Base-by-base conservation (phyloP, 1,140 invertebrate genomes). In the Dinoponera quadriceps region DNA sequence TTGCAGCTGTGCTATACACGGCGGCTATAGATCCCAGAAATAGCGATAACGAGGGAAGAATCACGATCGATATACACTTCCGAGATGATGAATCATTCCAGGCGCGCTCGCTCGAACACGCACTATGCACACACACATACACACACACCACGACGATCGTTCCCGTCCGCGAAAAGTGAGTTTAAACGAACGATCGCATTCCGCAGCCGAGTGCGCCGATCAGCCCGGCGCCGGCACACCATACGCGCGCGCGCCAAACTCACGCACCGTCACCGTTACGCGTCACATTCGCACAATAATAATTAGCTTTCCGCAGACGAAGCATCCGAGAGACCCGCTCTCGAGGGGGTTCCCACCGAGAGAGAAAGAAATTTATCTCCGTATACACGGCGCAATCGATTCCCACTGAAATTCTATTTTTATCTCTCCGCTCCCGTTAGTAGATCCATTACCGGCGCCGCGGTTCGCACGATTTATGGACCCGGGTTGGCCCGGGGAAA, bases 21-120 rank as follows among this genome's bases (percentile, higher is more conserved):
- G 20, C 48, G 59, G 3, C 25, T 33, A 18, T 25, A 77, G 73
- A 77, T 51, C 60, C 44, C 73, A 3, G 4, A 11, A 66, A 77
- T 33, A 62, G 20, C 66, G 48, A 68, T 66, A 77, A 66, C 44
- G 59, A 55, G 3, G 22, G 3, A 13, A 65, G 27, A 54, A 77
- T 63, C 72, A 18, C 60, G 48, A 77, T 77, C 48, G n/a, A 54
- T 54, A 38, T 29, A 16, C 62, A 54, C 48, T 77, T 68, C 48
- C 74, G 22, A 68, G 74, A 77, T 20, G 74, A 77, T 33, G 74
- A 77, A n/a, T 77, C 74, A 77, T 49, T 68, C 18, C 48, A n/a
- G n/a, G n/a, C n/a, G 27, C 27, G 60, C 59, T 33, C 33, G 33
- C 38, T 3, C 38, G 7, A 44, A 44, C 38, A 9, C 38, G 38